Evolutionary conservation across 64 coral and sea anemone genomes (phyloP).

Genomic region (Orbicella faveolata): DNA sequence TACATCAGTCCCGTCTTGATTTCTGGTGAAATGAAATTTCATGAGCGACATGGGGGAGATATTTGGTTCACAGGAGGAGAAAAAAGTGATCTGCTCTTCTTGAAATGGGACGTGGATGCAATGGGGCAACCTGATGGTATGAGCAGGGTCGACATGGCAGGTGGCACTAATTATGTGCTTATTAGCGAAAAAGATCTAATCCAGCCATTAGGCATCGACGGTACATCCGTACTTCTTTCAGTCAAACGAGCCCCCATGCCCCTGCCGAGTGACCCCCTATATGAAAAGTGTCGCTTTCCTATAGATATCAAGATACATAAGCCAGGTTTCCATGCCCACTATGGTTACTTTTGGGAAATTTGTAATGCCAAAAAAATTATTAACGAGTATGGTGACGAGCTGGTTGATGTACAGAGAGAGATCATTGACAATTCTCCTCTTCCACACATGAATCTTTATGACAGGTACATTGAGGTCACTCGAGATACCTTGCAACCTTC

Average conservation of each 20-base stretch:
- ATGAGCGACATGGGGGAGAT: neutral
- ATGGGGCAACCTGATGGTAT: neutral
- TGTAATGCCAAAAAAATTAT: neutral
- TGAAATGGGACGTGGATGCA: neutral
- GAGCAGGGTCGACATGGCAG: conserved; percentile 1
- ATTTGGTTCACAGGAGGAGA: neutral
- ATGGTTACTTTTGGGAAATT: neutral
- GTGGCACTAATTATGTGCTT: neutral
- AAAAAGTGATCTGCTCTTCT: neutral
- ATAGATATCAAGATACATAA: too few relatives aligned
- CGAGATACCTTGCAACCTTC: neutral
- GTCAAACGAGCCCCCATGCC: neutral
- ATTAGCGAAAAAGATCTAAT: conserved; percentile 22
- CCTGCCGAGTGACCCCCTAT: neutral
- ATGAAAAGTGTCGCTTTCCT: neutral
- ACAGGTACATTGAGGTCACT: neutral
- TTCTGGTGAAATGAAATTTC: neutral
- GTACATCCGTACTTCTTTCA: neutral
- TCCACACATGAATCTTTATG: neutral
- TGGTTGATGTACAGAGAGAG: neutral
- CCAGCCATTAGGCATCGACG: conserved; percentile 4
- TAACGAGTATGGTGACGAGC: conserved; percentile 3
- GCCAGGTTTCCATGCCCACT: too few relatives aligned
- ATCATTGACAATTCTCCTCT: neutral
- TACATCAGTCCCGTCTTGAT: too few relatives aligned